Percentiles rank a stretch among this genome's conserved stretches.
Conservation (phyloP, 1,140 invertebrate species). For the Drosophila serrata region DNA sequence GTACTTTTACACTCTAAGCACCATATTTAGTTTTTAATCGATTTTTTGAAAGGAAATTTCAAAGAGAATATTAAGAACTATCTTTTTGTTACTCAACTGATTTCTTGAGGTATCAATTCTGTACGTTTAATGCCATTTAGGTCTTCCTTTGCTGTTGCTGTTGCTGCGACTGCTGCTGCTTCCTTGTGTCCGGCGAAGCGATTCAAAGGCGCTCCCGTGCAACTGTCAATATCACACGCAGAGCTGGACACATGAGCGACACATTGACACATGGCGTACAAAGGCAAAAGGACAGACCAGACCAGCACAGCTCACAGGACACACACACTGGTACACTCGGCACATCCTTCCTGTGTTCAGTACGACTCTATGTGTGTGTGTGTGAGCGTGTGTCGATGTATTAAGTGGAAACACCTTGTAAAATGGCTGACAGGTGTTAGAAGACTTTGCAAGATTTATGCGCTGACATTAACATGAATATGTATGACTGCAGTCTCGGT, state of each 20-base stretch:
- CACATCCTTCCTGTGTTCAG: conserved; percentile 28
- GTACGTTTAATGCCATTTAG: conserved; percentile 5
- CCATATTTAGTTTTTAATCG: neutral
- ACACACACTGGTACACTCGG: conserved; percentile 6
- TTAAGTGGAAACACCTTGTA: conserved; percentile 84
- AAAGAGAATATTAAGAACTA: neutral
- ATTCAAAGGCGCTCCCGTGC: conserved; percentile 51
- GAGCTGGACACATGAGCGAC: conserved; percentile 79
- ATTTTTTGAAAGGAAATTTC: neutral
- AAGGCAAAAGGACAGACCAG: conserved; percentile 61
- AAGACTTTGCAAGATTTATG: conserved; percentile 84
- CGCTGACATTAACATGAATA: conserved; percentile 84
- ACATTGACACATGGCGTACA: conserved; percentile 82
- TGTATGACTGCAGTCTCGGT: conserved; percentile 64
- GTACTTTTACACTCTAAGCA: too few relatives aligned
- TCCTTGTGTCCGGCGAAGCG: conserved; percentile 27
- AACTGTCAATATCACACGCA: conserved; percentile 81
- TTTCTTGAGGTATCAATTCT: neutral
- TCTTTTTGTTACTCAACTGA: neutral
- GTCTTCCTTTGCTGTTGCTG: conserved; percentile 9
- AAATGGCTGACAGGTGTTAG: conserved; percentile 84
- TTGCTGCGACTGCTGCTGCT: neutral
- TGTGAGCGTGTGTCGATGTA: conserved; percentile 59
- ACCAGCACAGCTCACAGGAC: conserved; percentile 17
- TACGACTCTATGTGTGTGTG: conserved; percentile 1